Conservation (phyloP, 1,140 invertebrate species). For the Gryon sp. region DNA sequence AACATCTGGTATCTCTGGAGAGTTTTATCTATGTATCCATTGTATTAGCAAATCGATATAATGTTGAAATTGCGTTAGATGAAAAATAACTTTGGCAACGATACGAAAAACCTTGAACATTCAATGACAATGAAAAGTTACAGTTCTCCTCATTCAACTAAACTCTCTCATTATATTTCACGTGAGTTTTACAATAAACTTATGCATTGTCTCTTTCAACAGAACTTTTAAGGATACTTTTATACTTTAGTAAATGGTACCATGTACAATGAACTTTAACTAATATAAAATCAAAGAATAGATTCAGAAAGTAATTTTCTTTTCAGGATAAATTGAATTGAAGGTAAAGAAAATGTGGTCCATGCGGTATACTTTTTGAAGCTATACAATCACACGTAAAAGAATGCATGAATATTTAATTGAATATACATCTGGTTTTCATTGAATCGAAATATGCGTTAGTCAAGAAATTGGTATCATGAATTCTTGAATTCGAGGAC, state of each 20-base stretch:
- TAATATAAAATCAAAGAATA: too few relatives aligned
- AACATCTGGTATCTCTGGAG: slow-evolving; percentile 41
- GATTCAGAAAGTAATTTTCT: too few relatives aligned
- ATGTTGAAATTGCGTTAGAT: slow-evolving; percentile 33
- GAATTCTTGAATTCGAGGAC: slow-evolving; percentile 18
- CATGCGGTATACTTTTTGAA: too few relatives aligned
- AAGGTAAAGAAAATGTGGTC: too few relatives aligned
- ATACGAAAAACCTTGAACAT: slow-evolving; percentile 1
- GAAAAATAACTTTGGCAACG: slow-evolving; percentile 24
- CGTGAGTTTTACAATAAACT: slow-evolving; percentile 1
- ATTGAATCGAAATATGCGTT: slow-evolving; percentile 6
- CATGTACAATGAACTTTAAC: too few relatives aligned
- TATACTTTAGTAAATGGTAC: too few relatives aligned
- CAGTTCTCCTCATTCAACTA: slow-evolving; percentile 3
- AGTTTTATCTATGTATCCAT: slow-evolving; percentile 24
- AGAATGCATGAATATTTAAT: slow-evolving; percentile 9
- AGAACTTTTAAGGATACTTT: too few relatives aligned
- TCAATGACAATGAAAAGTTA: slow-evolving; percentile 1
- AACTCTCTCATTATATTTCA: slow-evolving; percentile 15
- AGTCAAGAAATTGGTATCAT: slow-evolving; percentile 1
- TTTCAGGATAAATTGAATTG: too few relatives aligned
- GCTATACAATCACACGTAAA: too few relatives aligned
- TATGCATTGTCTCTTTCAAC: neutral
- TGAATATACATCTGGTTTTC: neutral
- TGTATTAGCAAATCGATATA: slow-evolving; percentile 34